Percentiles rank a stretch among this genome's conserved stretches.
Evolutionary conservation across 2,888 invertebrate species (phyloP).

Genomic region (Cantharis rufa): DNA sequence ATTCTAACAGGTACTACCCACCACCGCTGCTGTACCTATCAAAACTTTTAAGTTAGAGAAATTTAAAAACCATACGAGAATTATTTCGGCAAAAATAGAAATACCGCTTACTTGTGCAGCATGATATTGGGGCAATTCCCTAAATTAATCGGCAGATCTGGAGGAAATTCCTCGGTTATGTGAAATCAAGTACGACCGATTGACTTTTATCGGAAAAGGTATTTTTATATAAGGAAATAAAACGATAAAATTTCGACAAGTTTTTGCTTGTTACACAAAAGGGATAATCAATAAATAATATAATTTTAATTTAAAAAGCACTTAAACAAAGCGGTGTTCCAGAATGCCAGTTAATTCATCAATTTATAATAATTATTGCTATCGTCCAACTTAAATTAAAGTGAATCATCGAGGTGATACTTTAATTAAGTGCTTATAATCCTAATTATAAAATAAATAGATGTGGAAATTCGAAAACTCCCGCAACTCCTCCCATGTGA

Average conservation of each 20-base stretch:
- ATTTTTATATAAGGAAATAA: neutral
- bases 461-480: neutral
- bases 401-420: neutral
- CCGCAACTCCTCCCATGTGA: neutral
- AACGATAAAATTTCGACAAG: neutral
- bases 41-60: neutral
- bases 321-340: neutral
- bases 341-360: neutral
- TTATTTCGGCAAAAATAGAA: neutral
- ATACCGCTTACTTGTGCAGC: neutral
- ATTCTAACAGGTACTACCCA: neutral
- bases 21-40: neutral
- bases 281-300: neutral
- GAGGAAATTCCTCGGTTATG: neutral
- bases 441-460: neutral
- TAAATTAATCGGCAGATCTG: neutral
- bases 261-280: neutral
- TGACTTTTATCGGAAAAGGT: neutral
- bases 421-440: neutral
- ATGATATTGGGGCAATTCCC: neutral
- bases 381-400: neutral
- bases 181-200: neutral
- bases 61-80: neutral
- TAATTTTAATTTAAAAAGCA: neutral
- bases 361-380: neutral